Evolutionary conservation across 2,797 vertebrate genomes (phyloP).

Genomic region (Gymnodraco acuticeps): DNA sequence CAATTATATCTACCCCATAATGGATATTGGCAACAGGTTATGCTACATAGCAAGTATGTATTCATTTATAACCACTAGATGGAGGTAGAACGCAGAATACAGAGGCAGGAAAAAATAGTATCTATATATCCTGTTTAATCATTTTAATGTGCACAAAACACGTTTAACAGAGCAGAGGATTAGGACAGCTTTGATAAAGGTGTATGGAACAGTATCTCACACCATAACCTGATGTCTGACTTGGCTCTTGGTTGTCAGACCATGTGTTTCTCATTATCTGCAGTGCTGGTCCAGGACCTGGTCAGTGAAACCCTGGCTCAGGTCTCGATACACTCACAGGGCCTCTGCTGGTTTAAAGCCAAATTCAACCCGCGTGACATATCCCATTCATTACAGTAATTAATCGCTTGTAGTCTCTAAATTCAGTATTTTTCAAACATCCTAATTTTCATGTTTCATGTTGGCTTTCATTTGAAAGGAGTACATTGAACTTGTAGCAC

Average conservation of each 20-base stretch:
- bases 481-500: background rate
- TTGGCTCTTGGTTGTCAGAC: slow-evolving; percentile 24
- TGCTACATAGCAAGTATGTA: background rate
- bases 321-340: slow-evolving; percentile 26
- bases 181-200: background rate
- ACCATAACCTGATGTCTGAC: slow-evolving; percentile 15
- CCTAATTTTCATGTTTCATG: background rate
- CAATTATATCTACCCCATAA: background rate
- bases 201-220: background rate
- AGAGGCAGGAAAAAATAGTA: background rate
- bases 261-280: slow-evolving; percentile 64
- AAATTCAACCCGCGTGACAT: slow-evolving; percentile 34
- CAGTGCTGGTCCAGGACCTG: slow-evolving; percentile 40
- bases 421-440: slow-evolving; percentile 14
- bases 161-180: slow-evolving; percentile 11
- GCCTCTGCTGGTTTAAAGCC: slow-evolving; percentile 25
- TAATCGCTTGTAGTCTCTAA: background rate
- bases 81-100: slow-evolving; percentile 62
- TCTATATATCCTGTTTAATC: background rate
- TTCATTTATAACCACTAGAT: slow-evolving; percentile 68
- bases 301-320: slow-evolving; percentile 51
- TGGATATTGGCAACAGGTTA: slow-evolving; percentile 45
- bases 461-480: background rate
- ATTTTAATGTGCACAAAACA: background rate
- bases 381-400: slow-evolving; percentile 18